These are phyloP conservation scores for Caenorhabditis inopinata DNA, from an alignment of 1,140 invertebrate genomes.

Conservation along the genomic window DNA sequence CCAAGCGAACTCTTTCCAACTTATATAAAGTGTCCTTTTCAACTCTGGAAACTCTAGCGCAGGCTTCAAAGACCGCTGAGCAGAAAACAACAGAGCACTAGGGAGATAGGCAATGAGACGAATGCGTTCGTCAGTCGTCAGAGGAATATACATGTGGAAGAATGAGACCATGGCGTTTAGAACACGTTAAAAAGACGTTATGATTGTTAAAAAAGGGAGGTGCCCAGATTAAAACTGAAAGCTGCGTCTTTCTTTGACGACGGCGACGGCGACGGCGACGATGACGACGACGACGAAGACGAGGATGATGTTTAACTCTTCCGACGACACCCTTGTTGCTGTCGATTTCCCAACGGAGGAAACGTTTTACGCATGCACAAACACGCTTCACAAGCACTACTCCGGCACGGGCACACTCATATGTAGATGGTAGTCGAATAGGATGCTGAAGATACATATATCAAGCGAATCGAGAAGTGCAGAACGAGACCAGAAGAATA, in stretches of 20 bases:
- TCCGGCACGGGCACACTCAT: not conserved
- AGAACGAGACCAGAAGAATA: too few species aligned
- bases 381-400: too few species aligned
- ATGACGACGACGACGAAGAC: not conserved
- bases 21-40: too few species aligned
- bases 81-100: not conserved
- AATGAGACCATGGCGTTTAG: too few species aligned
- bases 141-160: too few species aligned
- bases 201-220: not conserved
- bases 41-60: too few species aligned
- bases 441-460: not conserved
- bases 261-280: not conserved
- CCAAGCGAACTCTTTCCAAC: too few species aligned
- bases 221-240: slow-evolving; percentile 8
- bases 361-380: not conserved
- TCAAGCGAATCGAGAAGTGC: not conserved
- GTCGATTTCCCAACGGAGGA: slow-evolving; percentile 27
- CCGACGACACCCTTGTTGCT: not conserved
- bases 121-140: too few species aligned
- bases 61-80: not conserved
- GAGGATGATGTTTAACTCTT: not conserved
- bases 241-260: not conserved
- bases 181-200: not conserved
- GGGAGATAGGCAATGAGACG: not conserved
- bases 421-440: not conserved